Conservation (phyloP, 2,888 invertebrate species). For the Hemaris fuciformis region DNA sequence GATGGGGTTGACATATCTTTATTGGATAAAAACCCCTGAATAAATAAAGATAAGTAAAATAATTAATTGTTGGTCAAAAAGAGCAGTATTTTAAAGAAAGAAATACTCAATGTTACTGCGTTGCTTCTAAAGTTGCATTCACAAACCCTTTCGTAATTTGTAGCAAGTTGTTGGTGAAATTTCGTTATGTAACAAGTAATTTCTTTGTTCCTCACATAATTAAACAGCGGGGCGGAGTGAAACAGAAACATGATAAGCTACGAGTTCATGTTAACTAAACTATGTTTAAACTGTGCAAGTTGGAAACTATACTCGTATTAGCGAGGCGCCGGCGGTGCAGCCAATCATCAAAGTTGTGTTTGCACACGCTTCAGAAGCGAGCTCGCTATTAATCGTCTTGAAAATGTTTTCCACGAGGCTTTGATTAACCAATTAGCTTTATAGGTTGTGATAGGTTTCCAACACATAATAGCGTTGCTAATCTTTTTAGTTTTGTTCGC, state of each 20-base stretch:
- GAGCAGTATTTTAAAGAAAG: too few species aligned
- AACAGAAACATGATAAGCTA: not conserved
- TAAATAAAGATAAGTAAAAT: too few species aligned
- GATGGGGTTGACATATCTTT: too few species aligned
- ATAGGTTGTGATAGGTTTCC: not conserved
- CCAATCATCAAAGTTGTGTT: not conserved
- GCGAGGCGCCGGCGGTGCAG: not conserved
- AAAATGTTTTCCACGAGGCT: too few species aligned
- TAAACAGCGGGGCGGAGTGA: not conserved
- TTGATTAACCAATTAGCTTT: not conserved
- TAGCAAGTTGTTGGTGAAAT: not conserved
- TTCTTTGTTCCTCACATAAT: not conserved
- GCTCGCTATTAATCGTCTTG: not conserved
- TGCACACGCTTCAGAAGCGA: not conserved
- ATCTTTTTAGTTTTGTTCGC: too few species aligned
- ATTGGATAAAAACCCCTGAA: too few species aligned
- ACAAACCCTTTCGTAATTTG: not conserved
- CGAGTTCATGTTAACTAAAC: not conserved
- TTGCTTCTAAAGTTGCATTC: too few species aligned
- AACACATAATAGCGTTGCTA: too few species aligned
- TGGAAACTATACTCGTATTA: slow-evolving; percentile 2
- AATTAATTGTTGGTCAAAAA: too few species aligned
- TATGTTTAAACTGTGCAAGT: slow-evolving; percentile 1
- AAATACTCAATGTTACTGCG: too few species aligned
- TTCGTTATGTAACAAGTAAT: not conserved